These are phyloP conservation scores for Mormyrus iriodes DNA, from an alignment of 2,113 vertebrate species.

Conservation along the genomic window DNA sequence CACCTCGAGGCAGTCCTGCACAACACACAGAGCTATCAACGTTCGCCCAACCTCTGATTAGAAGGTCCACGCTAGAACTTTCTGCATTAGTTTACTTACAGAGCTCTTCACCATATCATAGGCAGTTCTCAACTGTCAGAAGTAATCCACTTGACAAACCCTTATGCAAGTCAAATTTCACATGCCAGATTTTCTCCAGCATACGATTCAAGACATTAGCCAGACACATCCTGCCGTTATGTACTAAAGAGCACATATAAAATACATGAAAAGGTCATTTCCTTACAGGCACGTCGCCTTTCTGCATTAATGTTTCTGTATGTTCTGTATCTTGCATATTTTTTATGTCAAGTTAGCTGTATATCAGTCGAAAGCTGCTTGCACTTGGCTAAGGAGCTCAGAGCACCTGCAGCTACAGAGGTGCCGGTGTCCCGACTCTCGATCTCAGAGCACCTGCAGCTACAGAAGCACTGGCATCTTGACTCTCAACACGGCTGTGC, in stretches of 20 bases:
- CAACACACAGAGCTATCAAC: constrained; percentile 5
- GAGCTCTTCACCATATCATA: background rate
- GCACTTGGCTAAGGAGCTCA: background rate
- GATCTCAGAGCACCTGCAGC: constrained; percentile 82
- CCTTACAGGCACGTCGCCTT: background rate
- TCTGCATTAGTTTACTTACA: background rate
- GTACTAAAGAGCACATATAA: background rate
- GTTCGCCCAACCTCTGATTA: background rate
- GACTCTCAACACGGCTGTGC: constrained; percentile 23
- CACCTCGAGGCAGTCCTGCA: constrained; percentile 87
- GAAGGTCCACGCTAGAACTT: background rate
- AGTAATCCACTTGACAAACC: background rate
- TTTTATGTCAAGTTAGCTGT: background rate
- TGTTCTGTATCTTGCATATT: too few relatives aligned
- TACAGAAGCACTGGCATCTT: constrained; percentile 65
- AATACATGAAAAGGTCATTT: background rate
- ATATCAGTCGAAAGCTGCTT: background rate
- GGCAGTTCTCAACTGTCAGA: background rate
- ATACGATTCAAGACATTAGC: background rate
- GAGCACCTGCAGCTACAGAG: background rate
- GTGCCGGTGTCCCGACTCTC: constrained; percentile 59
- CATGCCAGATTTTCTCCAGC: background rate
- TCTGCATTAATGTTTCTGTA: background rate
- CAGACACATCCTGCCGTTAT: background rate
- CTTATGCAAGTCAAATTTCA: background rate